phyloP scores from a whole-genome alignment of 2,113 vertebrate genomes.

The Cygnus buccinator region DNA sequence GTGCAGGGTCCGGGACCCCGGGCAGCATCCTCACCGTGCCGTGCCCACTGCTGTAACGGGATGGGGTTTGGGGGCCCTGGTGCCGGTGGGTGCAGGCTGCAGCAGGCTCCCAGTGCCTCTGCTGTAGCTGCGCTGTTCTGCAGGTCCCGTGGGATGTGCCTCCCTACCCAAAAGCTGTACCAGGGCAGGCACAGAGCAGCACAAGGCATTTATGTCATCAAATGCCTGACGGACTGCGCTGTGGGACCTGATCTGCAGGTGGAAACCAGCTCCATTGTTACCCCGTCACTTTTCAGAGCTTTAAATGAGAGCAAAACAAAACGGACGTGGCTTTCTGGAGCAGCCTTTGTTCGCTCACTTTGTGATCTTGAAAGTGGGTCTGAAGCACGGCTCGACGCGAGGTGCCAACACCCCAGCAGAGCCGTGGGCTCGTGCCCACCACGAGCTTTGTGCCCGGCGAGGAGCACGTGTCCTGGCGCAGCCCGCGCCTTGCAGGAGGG shows the following conservation, averaged over 20 bases:
- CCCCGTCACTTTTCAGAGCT: conserved; percentile 25
- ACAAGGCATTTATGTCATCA: neutral
- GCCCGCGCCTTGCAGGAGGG: neutral
- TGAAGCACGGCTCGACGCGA: neutral
- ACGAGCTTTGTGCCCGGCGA: neutral
- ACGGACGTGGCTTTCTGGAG: neutral
- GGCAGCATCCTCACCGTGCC: neutral
- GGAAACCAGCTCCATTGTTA: conserved; percentile 45
- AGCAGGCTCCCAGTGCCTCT: neutral
- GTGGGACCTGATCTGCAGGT: neutral
- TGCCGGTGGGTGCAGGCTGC: neutral
- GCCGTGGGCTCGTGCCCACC: neutral
- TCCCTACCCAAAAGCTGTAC: neutral
- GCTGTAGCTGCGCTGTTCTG: neutral
- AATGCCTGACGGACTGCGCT: neutral
- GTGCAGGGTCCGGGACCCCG: neutral
- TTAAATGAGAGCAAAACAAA: conserved; percentile 37
- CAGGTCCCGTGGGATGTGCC: neutral
- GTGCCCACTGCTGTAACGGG: rapidly evolving
- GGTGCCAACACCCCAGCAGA: neutral
- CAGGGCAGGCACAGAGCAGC: neutral
- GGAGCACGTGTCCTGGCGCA: neutral
- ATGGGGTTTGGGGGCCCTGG: neutral
- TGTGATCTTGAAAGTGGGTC: conserved; percentile 6
- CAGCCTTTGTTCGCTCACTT: conserved; percentile 10